Conservation (phyloP, 2,113 vertebrate species). For the Vicugna pacos region DNA sequence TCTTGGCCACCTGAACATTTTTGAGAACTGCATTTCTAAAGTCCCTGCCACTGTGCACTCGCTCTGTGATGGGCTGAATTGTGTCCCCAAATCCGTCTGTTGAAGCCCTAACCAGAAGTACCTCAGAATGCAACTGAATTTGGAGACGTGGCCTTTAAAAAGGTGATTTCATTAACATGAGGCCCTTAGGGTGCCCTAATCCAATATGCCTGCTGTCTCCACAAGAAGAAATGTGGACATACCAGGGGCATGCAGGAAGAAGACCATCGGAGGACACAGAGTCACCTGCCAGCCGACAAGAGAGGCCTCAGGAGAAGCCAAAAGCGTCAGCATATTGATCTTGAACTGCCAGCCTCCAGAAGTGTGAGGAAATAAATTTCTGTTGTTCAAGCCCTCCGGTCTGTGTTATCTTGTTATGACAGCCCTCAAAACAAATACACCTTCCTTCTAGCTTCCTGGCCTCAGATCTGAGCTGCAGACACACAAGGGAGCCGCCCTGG, state of each 20-base stretch:
- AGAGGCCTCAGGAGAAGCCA: not conserved
- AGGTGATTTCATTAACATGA: not conserved
- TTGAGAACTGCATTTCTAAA: not conserved
- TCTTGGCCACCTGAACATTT: not conserved
- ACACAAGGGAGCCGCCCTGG: too few species aligned
- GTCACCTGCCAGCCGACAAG: not conserved
- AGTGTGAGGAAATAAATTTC: not conserved
- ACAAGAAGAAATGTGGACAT: not conserved
- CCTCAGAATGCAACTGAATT: not conserved
- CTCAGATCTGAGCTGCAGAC: not conserved
- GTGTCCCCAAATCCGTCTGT: not conserved
- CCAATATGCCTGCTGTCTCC: not conserved
- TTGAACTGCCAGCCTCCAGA: not conserved
- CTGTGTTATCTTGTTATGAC: not conserved
- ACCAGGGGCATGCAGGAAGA: not conserved
- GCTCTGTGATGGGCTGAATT: not conserved
- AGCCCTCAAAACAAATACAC: not conserved
- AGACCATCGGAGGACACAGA: not conserved
- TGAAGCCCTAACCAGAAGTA: not conserved
- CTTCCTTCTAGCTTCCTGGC: not conserved
- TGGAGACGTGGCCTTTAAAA: not conserved
- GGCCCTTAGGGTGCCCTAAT: not conserved
- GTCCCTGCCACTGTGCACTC: not conserved
- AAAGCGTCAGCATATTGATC: not conserved
- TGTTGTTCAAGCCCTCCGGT: accelerated